Conservation (phyloP, 2,797 vertebrate genomes). For the Poecilia velifera region DNA sequence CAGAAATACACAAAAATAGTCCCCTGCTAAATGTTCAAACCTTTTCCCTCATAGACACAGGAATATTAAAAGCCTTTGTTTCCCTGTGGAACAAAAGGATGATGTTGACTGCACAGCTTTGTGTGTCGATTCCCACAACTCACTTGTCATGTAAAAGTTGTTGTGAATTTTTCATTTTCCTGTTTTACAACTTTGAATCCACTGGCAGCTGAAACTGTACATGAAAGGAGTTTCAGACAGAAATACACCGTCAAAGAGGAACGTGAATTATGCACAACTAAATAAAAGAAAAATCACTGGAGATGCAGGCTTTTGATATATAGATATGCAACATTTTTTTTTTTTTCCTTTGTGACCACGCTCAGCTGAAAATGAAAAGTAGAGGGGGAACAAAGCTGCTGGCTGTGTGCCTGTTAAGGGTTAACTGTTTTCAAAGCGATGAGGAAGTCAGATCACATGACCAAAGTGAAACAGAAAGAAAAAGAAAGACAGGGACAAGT, state of each 20-base stretch:
- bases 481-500: neutral
- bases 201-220: conserved; percentile 5
- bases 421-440: conserved; percentile 43
- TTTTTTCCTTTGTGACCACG: neutral
- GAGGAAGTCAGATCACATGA: conserved; percentile 14
- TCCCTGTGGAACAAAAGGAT: neutral
- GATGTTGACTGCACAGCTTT: conserved; percentile 21
- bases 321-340: conserved; percentile 4
- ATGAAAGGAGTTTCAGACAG: conserved; percentile 32
- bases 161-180: conserved; percentile 22
- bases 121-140: conserved; percentile 25
- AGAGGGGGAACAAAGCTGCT: neutral
- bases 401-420: conserved; percentile 35
- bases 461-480: conserved; percentile 51
- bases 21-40: neutral
- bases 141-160: conserved; percentile 21
- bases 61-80: conserved; percentile 18
- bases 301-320: conserved; percentile 15
- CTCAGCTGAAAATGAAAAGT: neutral
- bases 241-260: conserved; percentile 25
- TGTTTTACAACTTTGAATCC: conserved; percentile 10
- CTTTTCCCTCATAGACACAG: conserved; percentile 8
- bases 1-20: neutral
- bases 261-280: conserved; percentile 32
- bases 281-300: neutral